Conservation (phyloP, 2,888 invertebrate genomes). For the Dione juno region DNA sequence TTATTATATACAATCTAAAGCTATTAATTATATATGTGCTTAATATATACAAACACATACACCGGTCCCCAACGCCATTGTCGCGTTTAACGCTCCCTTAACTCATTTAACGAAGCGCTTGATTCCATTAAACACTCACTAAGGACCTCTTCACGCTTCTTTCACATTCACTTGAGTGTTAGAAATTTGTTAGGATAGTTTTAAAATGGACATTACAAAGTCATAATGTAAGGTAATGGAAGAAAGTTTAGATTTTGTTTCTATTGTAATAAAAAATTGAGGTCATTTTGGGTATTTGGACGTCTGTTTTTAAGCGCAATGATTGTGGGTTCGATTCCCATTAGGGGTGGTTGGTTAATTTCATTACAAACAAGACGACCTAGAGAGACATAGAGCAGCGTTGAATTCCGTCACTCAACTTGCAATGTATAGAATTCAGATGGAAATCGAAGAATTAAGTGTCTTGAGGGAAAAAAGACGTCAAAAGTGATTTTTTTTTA, state of each 20-base stretch:
- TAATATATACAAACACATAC: neutral
- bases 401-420: no score
- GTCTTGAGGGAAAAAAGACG: no score
- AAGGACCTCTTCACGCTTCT: slow-evolving; percentile 15
- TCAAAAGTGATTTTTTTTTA: no score
- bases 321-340: no score
- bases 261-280: no score
- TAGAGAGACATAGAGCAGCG: no score
- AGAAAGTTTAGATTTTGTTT: neutral
- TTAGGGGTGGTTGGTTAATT: no score
- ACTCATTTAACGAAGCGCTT: slow-evolving; percentile 24
- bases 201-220: neutral
- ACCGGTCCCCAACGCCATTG: neutral
- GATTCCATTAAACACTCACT: slow-evolving; percentile 24
- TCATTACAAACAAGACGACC: no score
- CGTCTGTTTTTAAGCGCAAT: no score
- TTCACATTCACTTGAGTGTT: slow-evolving; percentile 21
- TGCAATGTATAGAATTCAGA: no score
- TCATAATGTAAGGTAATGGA: neutral
- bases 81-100: slow-evolving; percentile 8
- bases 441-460: no score
- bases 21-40: neutral
- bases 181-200: slow-evolving; percentile 5
- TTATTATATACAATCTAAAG: neutral
- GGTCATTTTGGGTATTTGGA: no score